Conservation (phyloP, 2,888 invertebrate genomes). For the Syrphus vitripennis region DNA sequence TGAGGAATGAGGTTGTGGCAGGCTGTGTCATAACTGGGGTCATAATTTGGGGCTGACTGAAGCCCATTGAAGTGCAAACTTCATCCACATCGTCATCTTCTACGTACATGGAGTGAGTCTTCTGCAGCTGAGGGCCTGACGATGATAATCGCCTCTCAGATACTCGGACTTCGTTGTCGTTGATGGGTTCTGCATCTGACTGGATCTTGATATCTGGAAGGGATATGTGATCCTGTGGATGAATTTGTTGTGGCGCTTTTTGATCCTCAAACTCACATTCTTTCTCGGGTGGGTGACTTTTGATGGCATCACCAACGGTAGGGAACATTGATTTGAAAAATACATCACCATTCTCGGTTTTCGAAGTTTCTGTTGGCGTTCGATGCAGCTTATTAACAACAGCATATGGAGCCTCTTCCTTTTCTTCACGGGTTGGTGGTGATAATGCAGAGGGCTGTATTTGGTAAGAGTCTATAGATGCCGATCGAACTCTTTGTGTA, state of each 20-base stretch:
- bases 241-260: not conserved
- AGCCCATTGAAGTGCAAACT: constrained; percentile 40
- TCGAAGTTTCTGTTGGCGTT: constrained; percentile 16
- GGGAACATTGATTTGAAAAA: constrained; percentile 73
- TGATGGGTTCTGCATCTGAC: constrained; percentile 51
- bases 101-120: constrained; percentile 74
- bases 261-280: constrained; percentile 57
- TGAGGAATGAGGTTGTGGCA: not conserved
- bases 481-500: constrained; percentile 42
- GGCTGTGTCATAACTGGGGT: constrained; percentile 2
- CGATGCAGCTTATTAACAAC: constrained; percentile 55
- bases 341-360: constrained; percentile 53
- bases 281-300: constrained; percentile 61
- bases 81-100: constrained; percentile 72
- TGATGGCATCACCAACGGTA: constrained; percentile 73
- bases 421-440: constrained; percentile 70
- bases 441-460: constrained; percentile 51
- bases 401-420: constrained; percentile 71
- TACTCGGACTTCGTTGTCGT: constrained; percentile 78
- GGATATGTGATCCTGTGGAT: not conserved
- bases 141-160: constrained; percentile 81
- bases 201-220: constrained; percentile 54
- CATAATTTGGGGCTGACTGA: constrained; percentile 43
- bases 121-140: constrained; percentile 74
- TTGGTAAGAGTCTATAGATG: constrained; percentile 56